Conservation (phyloP, 92 coral and sea anemone species). For the Zoanthus gigantus region DNA sequence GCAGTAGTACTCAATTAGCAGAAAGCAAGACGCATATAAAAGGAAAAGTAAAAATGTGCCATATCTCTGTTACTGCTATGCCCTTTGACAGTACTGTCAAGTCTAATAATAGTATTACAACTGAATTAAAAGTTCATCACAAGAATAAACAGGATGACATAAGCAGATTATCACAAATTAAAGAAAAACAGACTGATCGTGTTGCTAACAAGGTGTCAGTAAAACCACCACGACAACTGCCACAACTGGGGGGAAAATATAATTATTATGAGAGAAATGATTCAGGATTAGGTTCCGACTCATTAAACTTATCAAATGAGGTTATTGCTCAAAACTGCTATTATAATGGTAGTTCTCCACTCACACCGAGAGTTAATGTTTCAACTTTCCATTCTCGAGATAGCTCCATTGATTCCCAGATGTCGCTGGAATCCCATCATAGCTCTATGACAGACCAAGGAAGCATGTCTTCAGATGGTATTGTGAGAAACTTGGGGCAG, state of each 20-base stretch:
- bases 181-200: background rate
- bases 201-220: constrained; percentile 4
- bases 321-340: constrained; percentile 17
- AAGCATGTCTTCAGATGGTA: constrained; percentile 8
- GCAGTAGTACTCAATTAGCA: background rate
- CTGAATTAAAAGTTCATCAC: background rate
- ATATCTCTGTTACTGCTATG: constrained; percentile 14
- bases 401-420: constrained; percentile 69
- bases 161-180: background rate
- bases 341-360: constrained; percentile 26
- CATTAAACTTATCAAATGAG: constrained; percentile 50
- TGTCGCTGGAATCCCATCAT: constrained; percentile 72
- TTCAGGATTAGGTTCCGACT: constrained; percentile 71
- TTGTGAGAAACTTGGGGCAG: background rate
- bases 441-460: constrained; percentile 52
- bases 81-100: constrained; percentile 5
- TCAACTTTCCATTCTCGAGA: constrained; percentile 74
- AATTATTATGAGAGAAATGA: constrained; percentile 60
- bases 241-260: constrained; percentile 10
- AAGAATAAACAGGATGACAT: background rate
- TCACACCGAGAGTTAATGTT: constrained; percentile 51
- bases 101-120: background rate
- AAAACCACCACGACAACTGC: background rate
- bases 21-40: constrained; percentile 13
- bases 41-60: constrained; percentile 38